These are phyloP conservation scores for Lichenostomus cassidix DNA, from an alignment of 2,113 vertebrate genomes.

Conservation along the genomic window DNA sequence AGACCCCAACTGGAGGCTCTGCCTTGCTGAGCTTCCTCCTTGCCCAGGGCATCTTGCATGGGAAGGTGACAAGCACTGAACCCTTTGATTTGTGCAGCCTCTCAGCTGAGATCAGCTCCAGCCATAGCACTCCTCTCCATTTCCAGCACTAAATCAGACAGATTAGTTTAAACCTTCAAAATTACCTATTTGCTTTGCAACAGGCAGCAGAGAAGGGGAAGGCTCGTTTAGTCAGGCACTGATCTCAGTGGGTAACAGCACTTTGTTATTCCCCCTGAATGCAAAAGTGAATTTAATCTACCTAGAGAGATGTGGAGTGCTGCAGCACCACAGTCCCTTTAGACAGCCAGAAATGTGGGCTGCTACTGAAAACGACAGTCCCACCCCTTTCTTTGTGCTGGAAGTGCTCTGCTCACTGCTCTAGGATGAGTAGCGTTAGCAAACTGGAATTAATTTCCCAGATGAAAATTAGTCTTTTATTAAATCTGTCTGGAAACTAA, in stretches of 20 bases:
- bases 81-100: background rate
- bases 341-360: background rate
- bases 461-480: background rate
- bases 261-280: background rate
- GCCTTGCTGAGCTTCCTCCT: background rate
- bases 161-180: background rate
- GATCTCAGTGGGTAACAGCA: background rate
- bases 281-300: conserved; percentile 32
- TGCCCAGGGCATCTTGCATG: background rate
- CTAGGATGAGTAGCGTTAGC: background rate
- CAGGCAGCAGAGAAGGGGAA: background rate
- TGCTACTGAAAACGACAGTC: accelerated
- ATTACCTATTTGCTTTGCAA: conserved; percentile 26
- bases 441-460: background rate
- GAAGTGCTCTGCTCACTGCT: background rate
- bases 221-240: background rate
- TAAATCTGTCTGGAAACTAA: background rate
- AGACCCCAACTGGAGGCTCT: background rate
- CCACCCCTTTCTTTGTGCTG: background rate
- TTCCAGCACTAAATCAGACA: background rate
- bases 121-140: background rate
- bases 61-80: background rate
- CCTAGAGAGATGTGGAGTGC: background rate
- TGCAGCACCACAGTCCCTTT: background rate
- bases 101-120: background rate